A percentile compares a stretch with the other conserved stretches of the same genome.
These are phyloP conservation scores for Sarcophaga rosellei DNA, from an alignment of 2,888 invertebrate species.

Conservation along the genomic window DNA sequence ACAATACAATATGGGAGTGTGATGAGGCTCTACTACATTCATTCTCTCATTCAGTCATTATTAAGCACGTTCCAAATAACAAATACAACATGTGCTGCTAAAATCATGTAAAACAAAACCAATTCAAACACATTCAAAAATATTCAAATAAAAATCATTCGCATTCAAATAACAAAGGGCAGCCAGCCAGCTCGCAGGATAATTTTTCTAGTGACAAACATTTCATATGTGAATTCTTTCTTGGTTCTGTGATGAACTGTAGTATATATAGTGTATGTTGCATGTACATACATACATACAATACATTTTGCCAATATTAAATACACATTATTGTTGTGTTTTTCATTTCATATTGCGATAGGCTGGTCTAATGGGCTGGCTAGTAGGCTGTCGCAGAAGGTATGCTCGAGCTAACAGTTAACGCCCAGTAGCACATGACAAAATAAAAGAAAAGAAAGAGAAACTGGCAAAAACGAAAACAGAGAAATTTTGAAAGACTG, in stretches of 20 bases:
- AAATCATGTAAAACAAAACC: conserved; percentile 19
- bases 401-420: conserved; percentile 71
- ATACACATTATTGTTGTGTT: conserved; percentile 28
- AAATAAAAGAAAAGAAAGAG: conserved; percentile 6
- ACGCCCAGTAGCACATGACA: conserved; percentile 69
- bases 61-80: conserved; percentile 55
- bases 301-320: conserved; percentile 62
- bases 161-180: background rate
- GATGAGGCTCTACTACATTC: conserved; percentile 21
- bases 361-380: conserved; percentile 70
- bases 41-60: conserved; percentile 2
- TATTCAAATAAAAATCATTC: background rate
- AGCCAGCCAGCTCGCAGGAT: background rate
- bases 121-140: background rate
- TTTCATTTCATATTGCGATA: conserved; percentile 43
- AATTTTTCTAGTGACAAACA: conserved; percentile 44
- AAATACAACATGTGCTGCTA: conserved; percentile 47
- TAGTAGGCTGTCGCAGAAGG: conserved; percentile 70
- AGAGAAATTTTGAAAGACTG: conserved; percentile 32
- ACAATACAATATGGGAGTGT: conserved; percentile 45
- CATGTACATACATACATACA: conserved; percentile 43
- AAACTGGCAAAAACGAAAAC: background rate
- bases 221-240: conserved; percentile 24
- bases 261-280: conserved; percentile 14
- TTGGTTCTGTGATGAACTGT: too few relatives aligned